A percentile compares a stretch with the other conserved stretches of the same genome.
These are phyloP conservation scores for Amorpha juglandis DNA, from an alignment of 2,888 invertebrate species.

Conservation along the genomic window DNA sequence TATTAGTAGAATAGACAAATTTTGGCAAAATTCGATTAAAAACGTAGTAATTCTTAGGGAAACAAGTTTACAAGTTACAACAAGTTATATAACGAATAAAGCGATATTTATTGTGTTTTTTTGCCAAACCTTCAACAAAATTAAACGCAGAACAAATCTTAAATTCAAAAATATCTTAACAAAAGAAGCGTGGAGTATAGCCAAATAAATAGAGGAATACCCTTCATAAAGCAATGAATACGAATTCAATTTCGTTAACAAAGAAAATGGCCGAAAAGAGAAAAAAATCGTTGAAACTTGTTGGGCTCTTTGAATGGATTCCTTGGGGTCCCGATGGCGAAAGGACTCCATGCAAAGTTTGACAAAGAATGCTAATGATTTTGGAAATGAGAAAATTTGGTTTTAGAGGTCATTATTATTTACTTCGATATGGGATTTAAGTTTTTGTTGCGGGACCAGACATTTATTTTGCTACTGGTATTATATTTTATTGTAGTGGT, in stretches of 20 bases:
- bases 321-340: conserved; percentile 39
- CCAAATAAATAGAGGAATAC: conserved; percentile 21
- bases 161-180: conserved; percentile 1
- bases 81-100: too few species aligned
- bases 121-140: background rate
- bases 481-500: too few species aligned
- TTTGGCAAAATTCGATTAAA: too few species aligned
- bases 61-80: too few species aligned
- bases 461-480: background rate
- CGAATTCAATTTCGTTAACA: conserved; percentile 72
- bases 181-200: conserved; percentile 20
- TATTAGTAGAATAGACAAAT: too few species aligned
- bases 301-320: conserved; percentile 50
- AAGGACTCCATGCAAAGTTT: conserved; percentile 34
- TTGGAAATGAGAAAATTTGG: conserved; percentile 24
- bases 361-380: conserved; percentile 34
- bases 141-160: background rate
- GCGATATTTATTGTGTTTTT: too few species aligned
- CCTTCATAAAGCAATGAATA: conserved; percentile 64
- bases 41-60: too few species aligned
- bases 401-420: background rate
- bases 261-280: conserved; percentile 62
- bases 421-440: background rate
- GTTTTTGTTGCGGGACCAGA: background rate
- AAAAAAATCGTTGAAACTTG: conserved; percentile 42